Evolutionary conservation across 2,113 vertebrate species (phyloP).

Genomic region (Candoia aspera): DNA sequence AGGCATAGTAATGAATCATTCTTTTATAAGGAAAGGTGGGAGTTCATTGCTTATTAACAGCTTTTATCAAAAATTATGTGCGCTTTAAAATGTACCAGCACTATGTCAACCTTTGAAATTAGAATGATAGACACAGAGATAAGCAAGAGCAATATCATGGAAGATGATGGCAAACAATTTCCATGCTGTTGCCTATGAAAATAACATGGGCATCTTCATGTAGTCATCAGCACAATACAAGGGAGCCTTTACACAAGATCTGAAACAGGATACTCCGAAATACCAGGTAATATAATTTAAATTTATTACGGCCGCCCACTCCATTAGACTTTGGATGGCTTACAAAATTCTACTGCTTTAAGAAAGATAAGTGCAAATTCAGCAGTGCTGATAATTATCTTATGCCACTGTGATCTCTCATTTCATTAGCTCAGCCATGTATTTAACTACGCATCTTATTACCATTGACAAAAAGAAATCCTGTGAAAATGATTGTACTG

Average conservation of each 20-base stretch:
- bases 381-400: neutral
- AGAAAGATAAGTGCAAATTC: neutral
- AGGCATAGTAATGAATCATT: neutral
- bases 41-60: neutral
- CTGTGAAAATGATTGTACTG: neutral
- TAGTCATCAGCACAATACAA: neutral
- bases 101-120: neutral
- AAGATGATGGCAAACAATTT: neutral
- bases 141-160: neutral
- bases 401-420: neutral
- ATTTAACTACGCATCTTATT: neutral
- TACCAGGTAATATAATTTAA: neutral
- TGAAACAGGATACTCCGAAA: neutral
- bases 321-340: neutral
- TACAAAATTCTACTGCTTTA: neutral
- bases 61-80: neutral
- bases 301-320: neutral
- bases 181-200: neutral
- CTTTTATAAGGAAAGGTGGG: neutral
- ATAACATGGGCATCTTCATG: neutral
- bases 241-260: neutral
- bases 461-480: neutral
- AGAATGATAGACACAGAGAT: neutral
- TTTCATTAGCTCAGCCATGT: neutral
- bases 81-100: neutral